Evolutionary conservation across 1,140 invertebrate genomes (phyloP).

Genomic region (Physella acuta): DNA sequence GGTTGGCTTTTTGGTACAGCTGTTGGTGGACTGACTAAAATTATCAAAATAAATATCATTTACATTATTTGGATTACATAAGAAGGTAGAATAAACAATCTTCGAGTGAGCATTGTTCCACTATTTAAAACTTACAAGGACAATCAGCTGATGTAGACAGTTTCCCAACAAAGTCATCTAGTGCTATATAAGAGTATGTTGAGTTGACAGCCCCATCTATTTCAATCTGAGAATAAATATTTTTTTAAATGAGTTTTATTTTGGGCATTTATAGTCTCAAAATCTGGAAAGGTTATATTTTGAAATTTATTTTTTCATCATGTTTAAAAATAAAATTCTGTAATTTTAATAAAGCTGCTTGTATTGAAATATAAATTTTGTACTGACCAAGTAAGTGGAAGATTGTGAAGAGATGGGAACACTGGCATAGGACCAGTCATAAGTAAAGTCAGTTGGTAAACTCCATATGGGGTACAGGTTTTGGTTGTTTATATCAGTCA

Average conservation of each 20-base stretch:
- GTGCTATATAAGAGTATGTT: constrained; percentile 1
- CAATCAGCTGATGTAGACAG: neutral
- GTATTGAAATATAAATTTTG: too few relatives aligned
- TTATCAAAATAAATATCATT: too few relatives aligned
- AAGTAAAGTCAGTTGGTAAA: neutral
- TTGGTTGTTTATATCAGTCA: neutral
- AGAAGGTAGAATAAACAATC: too few relatives aligned
- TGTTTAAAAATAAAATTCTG: too few relatives aligned
- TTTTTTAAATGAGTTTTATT: too few relatives aligned
- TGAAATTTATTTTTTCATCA: too few relatives aligned
- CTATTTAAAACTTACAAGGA: constrained; percentile 16
- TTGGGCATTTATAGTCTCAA: too few relatives aligned
- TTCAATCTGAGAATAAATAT: too few relatives aligned
- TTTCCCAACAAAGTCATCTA: constrained; percentile 25
- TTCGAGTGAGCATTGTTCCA: too few relatives aligned
- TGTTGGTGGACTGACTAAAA: neutral
- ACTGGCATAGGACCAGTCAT: constrained; percentile 13
- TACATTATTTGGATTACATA: too few relatives aligned
- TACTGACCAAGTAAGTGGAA: constrained; percentile 1
- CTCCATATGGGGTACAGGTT: neutral
- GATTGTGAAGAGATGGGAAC: constrained; percentile 10
- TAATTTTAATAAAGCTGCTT: too few relatives aligned
- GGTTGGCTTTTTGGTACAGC: neutral
- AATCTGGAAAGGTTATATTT: too few relatives aligned
- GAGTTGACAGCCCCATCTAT: neutral